Evolutionary conservation across 2,113 vertebrate species (phyloP).

Genomic region (Coptodon rendalli): DNA sequence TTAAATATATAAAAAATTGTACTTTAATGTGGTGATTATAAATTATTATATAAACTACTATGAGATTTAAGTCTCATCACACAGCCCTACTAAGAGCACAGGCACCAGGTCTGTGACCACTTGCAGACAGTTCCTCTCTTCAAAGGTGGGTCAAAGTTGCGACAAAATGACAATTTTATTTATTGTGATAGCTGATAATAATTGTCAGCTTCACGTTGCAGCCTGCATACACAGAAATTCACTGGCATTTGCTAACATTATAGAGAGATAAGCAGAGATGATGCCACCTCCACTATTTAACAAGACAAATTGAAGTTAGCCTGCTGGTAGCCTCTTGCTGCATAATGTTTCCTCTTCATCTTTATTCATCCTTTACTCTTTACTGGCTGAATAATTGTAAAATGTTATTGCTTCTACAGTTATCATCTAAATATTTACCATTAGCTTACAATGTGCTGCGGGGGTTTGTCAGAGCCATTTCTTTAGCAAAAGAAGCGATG

Average conservation of each 20-base stretch:
- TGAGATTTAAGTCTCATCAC: too few relatives aligned
- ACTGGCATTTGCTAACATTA: background rate
- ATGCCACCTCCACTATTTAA: background rate
- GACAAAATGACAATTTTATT: background rate
- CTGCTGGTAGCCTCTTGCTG: background rate
- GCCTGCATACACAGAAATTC: background rate
- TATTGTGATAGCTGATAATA: background rate
- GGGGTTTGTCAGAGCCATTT: background rate
- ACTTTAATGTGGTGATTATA: too few relatives aligned
- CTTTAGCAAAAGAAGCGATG: background rate
- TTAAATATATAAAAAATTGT: background rate
- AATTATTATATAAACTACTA: too few relatives aligned
- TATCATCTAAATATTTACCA: background rate
- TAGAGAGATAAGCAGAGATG: background rate
- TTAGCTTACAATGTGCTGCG: background rate
- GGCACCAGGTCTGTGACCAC: background rate
- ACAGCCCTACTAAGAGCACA: too few relatives aligned
- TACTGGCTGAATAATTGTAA: background rate
- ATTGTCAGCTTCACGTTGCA: background rate
- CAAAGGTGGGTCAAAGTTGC: background rate
- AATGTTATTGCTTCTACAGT: background rate
- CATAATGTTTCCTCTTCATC: background rate
- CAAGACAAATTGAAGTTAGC: background rate
- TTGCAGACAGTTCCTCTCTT: background rate
- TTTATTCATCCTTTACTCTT: background rate